Base-by-base conservation (phyloP, 2,888 invertebrate species). In the Artemia sp. region DNA sequence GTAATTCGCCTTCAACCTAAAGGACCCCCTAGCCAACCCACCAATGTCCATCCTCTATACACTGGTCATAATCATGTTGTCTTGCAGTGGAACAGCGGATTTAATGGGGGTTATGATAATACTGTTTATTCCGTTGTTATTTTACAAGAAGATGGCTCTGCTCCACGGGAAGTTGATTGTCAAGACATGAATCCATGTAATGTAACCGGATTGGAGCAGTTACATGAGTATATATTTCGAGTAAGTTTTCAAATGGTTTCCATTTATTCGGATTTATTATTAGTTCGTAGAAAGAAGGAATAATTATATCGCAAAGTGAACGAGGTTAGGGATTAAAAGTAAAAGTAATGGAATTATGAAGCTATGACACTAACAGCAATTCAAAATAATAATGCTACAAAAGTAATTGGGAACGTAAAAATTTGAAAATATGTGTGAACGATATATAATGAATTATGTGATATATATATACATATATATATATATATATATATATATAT, bases 121-220 rank as follows among this genome's bases (percentile, higher is more conserved):
- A 92, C 92, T 0, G 91, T 90, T 76, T 91, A 89, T 79, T 89
- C 89, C 75, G 87, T 91, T n/a, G 85, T 86, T 52, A 91, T 89
- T 77, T 85, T 86, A 67, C 71, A 68, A 52, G 51, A 58, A 19
- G 79, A 79, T 2, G 88, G 87, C 73, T 90, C 89, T 88, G 83
- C 85, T 75, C 71, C 73, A 52, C 70, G 72, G 24, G 92, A 92
- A 78, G 85, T 88, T 71, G 91, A 92, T 78, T 93, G 93, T 76
- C 87, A 88, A 70, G 84, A 86, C 52, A 85, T 85, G 73, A 90
- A 91, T 76, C 92, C 92, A 0, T 93, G 93, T 80, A 92, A 91
- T 76, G 88, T 93, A 3, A 87, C 88, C 1, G 83, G 86, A 70
- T 82, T 93, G 69, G 90, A 91, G 70, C 92, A 92, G 75, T 89